Evolutionary conservation across 2,113 vertebrate species (phyloP).

Genomic region (Ptilorrhoa leucosticta): DNA sequence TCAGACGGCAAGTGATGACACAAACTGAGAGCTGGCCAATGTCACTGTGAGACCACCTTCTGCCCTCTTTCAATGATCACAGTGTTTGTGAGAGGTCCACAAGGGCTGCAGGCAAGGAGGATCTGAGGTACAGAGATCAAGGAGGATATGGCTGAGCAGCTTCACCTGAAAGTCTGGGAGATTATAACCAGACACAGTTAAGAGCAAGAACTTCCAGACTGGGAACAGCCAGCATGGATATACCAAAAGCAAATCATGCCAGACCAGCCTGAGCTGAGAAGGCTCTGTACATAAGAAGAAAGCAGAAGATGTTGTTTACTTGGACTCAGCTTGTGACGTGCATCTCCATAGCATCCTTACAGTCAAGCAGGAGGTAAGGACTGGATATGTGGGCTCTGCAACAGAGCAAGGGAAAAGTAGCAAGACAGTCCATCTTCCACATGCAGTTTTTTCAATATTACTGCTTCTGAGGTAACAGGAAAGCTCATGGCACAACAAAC

Average conservation of each 20-base stretch:
- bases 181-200: neutral
- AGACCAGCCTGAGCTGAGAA: neutral
- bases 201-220: neutral
- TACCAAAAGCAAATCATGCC: neutral
- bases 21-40: neutral
- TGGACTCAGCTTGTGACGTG: neutral
- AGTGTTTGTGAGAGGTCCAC: neutral
- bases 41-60: neutral
- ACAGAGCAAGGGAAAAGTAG: neutral
- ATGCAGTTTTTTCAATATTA: neutral
- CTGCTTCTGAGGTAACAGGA: neutral
- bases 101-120: neutral
- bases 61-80: neutral
- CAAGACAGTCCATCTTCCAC: neutral
- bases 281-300: neutral
- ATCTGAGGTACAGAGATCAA: neutral
- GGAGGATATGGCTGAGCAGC: neutral
- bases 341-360: neutral
- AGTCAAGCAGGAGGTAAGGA: neutral
- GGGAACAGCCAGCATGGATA: neutral
- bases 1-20: neutral
- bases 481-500: neutral
- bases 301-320: neutral
- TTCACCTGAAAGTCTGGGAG: neutral
- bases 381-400: neutral